phyloP scores from a whole-genome alignment of 1,140 invertebrate genomes.

The Drosophila kepulauana region DNA sequence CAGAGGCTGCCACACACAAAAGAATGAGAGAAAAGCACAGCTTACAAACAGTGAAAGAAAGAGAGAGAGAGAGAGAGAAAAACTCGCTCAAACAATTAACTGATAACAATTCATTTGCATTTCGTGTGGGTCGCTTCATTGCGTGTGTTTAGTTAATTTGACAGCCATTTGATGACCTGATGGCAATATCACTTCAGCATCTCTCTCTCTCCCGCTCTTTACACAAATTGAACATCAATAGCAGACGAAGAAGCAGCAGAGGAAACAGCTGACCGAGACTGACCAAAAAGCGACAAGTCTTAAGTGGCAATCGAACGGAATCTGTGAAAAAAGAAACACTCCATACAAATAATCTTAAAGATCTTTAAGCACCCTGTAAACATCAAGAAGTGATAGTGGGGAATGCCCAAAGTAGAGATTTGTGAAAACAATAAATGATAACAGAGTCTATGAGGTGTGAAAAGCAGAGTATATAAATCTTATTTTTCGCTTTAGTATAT shows the following conservation, averaged over 20 bases:
- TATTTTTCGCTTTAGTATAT: no score
- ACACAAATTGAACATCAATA: no score
- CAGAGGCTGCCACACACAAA: conserved; percentile 26
- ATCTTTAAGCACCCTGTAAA: conserved; percentile 17
- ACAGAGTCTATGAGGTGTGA: no score
- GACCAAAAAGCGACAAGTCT: conserved; percentile 18
- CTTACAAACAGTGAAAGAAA: background rate
- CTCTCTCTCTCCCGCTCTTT: conserved; percentile 23
- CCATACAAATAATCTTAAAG: conserved; percentile 32
- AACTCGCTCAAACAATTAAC: conserved; percentile 50
- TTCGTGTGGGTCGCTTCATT: conserved; percentile 50
- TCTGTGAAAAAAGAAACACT: conserved; percentile 35
- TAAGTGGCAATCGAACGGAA: conserved; percentile 40
- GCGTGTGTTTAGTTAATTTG: conserved; percentile 74
- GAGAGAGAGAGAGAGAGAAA: background rate
- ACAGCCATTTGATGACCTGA: conserved; percentile 65
- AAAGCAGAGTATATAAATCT: no score
- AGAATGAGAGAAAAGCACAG: background rate
- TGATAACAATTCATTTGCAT: conserved; percentile 80
- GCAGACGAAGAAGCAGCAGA: background rate
- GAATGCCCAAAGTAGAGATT: background rate
- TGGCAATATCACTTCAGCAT: conserved; percentile 33
- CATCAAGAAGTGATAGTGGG: background rate
- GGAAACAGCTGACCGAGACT: conserved; percentile 17
- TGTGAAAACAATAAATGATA: background rate